Evolutionary conservation across 2,797 vertebrate genomes (phyloP).

Genomic region (Galago senegalensis): DNA sequence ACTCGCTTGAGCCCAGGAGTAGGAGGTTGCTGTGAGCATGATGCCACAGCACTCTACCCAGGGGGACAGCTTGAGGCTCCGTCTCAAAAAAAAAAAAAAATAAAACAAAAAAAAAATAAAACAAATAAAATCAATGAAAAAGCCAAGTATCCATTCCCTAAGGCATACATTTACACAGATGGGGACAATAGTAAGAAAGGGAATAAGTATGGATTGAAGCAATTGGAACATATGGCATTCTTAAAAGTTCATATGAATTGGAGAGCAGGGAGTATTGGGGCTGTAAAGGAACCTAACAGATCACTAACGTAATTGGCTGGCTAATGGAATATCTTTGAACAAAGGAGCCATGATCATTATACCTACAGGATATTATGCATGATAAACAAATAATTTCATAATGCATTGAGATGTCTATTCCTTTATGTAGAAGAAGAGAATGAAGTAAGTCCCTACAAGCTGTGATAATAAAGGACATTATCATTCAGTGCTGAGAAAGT

Average conservation of each 20-base stretch:
- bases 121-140: constrained; percentile 72
- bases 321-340: constrained; percentile 73
- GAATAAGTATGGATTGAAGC: constrained; percentile 73
- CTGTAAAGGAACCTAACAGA: constrained; percentile 76
- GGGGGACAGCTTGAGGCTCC: too few relatives aligned
- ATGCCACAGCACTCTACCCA: too few relatives aligned
- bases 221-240: constrained; percentile 83
- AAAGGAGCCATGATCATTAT: constrained; percentile 71
- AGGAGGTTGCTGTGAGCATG: too few relatives aligned
- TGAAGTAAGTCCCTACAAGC: background rate
- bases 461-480: background rate
- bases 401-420: background rate
- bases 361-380: constrained; percentile 67
- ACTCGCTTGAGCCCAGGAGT: too few relatives aligned
- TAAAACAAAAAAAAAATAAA: too few relatives aligned
- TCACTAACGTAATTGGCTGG: constrained; percentile 79
- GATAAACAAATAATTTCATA: constrained; percentile 75
- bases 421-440: background rate
- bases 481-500: background rate
- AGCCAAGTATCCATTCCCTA: constrained; percentile 73
- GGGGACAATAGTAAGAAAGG: constrained; percentile 78
- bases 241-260: constrained; percentile 82
- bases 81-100: too few relatives aligned
- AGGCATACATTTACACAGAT: constrained; percentile 80
- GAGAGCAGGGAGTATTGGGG: constrained; percentile 77